Evolutionary conservation across 1,140 invertebrate genomes (phyloP), one percentile per base, ranked within the genome.

Genomic region (Ylistrum balloti): DNA sequence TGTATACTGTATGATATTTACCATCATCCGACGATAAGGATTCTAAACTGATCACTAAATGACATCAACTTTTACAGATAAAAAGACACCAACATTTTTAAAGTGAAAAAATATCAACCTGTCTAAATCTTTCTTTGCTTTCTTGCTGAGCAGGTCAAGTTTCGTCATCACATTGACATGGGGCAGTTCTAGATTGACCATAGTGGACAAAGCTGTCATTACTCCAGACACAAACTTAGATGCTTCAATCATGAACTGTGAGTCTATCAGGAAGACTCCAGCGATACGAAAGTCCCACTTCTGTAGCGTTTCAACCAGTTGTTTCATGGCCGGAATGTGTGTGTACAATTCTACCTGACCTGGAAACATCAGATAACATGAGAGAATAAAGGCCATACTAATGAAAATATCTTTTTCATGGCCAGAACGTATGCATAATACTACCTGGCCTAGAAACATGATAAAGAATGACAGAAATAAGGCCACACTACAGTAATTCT

Each of bases 321-420:
- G 97, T 92, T 97, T 97, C 95, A 99, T 99, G 20, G 99, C 97
- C 86, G 98, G 98, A 95, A 99, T 97, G 96, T 99, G 99, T 35
- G 99, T 99, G 96, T 99, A 99, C 0, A 99, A 96, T 96, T 99
- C 99, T 92, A 99, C 99, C 97, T 99, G 99, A 7, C 99, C 97
- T 97, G 88, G 32, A 93, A 91, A 56, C 56, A 74, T 74, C 56
- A n/a, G 22, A 74, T 28, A 74, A n/a, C 56, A 74, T 48, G 45
- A 48, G 2, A 48, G 35, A 13, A 38, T 38, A 38, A 38, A n/a
- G n/a, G n/a, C n/a, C n/a, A n/a, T n/a, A n/a, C n/a, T n/a, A n/a
- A n/a, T n/a, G n/a, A n/a, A n/a, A n/a, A n/a, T n/a, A n/a, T n/a
- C n/a, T n/a, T n/a, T n/a, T n/a, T n/a, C n/a, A n/a, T n/a, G n/a